Base-by-base conservation (phyloP, 2,888 invertebrate species). In the Ommatoiulus sabulosus region DNA sequence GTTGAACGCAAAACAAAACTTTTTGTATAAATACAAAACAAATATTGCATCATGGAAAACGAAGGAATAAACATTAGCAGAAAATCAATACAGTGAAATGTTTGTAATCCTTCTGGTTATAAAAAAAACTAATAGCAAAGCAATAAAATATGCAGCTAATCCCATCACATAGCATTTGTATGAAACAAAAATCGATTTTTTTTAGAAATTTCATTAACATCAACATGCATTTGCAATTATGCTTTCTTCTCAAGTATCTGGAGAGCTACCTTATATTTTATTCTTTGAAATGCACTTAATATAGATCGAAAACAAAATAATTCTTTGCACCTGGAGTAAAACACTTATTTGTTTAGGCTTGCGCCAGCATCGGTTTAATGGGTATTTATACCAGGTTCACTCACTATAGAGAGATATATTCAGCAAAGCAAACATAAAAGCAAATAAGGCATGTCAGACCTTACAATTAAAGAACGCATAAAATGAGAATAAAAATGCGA, bases 141-240 rank as follows among this genome's bases (percentile, higher is more conserved):
- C 12, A 80, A 80, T 35, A 80, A 80, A 35, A 35, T 80, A 80
- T 12, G 35, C 35, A 4, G 35, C 35, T 35, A 35, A 80, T 80
- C 35, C 24, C 12, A 80, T 80, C 80, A 6, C 72, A 3, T 48
- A 17, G 12, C 12, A 7, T 6, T 35, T 80, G 15, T 80, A 80
- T 80, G 15, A 4, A 24, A 12, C 12, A 17, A 52, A 52, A 52
- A 52, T 52, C 35, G 35, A 35, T 80, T 80, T 80, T 80, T 80
- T 12, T 43, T 4, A 4, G 5, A 17, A 80, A 80, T 80, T 80
- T 80, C 80, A 35, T 80, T 80, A 80, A 24, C 80, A 80, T 43
- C 80, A 80, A 80, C 80, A 80, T 35, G 80, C 80, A 80, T 80
- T 80, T 80, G 80, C 80, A 80, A 80, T 80, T 80, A 80, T 35